phyloP scores from a whole-genome alignment of 2,888 invertebrate species.

The Epirrita christyi region DNA sequence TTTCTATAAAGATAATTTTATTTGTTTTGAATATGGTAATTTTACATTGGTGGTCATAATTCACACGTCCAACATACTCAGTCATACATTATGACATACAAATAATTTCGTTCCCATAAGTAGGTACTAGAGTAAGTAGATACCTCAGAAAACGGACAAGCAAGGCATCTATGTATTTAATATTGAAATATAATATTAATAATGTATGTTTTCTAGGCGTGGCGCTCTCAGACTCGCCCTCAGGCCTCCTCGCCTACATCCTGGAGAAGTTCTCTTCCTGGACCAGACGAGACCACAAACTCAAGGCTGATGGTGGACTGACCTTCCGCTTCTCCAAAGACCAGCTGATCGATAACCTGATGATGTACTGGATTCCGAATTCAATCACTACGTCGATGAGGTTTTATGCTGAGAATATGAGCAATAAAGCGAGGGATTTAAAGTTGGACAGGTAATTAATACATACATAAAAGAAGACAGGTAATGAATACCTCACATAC shows the following conservation, averaged over 20 bases:
- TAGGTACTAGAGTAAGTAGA: no score
- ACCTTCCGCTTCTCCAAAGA: slow-evolving; percentile 86
- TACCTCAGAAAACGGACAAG: no score
- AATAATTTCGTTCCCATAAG: no score
- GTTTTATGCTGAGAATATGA: slow-evolving; percentile 88
- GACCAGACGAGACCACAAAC: slow-evolving; percentile 81
- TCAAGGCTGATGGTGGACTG: slow-evolving; percentile 88
- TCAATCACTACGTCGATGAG: slow-evolving; percentile 90
- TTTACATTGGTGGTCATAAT: no score
- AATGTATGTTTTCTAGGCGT: slow-evolving; percentile 50
- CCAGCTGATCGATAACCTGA: slow-evolving; percentile 91
- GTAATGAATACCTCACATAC: no score
- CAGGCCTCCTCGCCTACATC: slow-evolving; percentile 92
- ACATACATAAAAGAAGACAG: neutral
- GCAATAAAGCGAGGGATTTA: slow-evolving; percentile 49
- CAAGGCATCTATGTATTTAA: no score
- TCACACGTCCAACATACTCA: no score
- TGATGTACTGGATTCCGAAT: slow-evolving; percentile 92
- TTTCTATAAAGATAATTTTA: no score
- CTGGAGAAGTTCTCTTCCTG: slow-evolving; percentile 94
- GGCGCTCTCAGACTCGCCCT: slow-evolving; percentile 89
- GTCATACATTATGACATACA: no score
- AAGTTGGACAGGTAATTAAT: slow-evolving; percentile 64
- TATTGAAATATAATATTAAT: neutral
- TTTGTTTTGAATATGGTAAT: no score